Percentiles rank a stretch among this genome's conserved stretches.
Evolutionary conservation across 2,888 invertebrate species (phyloP).

Genomic region (Himalopsyche kuldschensis): DNA sequence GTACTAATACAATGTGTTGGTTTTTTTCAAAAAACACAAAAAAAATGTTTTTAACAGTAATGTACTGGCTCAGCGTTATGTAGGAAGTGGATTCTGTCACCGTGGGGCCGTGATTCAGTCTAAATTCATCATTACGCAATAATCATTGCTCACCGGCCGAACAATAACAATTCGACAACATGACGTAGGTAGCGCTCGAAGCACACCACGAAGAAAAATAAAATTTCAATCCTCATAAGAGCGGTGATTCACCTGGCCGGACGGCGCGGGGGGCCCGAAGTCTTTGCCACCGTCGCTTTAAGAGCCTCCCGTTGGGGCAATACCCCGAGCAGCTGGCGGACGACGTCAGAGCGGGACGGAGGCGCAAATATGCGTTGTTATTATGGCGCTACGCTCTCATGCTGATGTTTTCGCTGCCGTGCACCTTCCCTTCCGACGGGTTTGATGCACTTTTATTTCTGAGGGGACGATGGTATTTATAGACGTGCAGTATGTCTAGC

Average conservation of each 20-base stretch:
- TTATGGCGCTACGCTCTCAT: neutral
- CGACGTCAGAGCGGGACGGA: neutral
- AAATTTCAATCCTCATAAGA: slow-evolving; percentile 6
- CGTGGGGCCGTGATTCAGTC: neutral
- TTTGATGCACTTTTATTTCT: neutral
- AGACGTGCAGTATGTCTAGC: neutral
- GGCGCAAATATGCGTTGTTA: neutral
- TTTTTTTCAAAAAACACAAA: too few species aligned
- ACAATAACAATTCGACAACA: neutral
- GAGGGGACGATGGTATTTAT: neutral
- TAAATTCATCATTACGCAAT: neutral
- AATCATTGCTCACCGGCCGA: neutral
- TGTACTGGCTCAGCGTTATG: too few species aligned
- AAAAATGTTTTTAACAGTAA: too few species aligned
- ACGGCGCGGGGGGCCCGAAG: slow-evolving; percentile 17
- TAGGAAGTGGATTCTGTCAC: neutral
- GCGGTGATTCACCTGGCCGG: slow-evolving; percentile 30
- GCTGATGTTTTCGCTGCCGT: neutral
- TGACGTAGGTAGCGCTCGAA: neutral
- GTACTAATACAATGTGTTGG: too few species aligned
- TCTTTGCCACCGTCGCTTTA: slow-evolving; percentile 28
- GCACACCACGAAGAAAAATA: neutral
- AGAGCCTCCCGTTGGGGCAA: neutral
- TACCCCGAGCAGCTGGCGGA: neutral
- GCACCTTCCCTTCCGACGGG: neutral